Conservation (phyloP, 2,888 invertebrate species). For the Plagodis pulveraria region DNA sequence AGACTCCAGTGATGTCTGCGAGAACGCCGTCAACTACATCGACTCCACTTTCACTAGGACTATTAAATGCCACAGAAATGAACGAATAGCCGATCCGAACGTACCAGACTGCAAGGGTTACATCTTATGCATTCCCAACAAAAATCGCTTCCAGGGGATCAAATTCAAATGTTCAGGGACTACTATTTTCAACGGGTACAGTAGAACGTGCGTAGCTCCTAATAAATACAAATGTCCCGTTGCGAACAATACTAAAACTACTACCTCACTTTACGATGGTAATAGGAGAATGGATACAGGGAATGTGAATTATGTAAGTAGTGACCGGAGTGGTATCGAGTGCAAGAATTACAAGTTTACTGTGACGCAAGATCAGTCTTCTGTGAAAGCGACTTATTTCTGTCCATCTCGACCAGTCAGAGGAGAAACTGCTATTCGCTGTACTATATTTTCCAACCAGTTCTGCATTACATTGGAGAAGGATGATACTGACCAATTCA, state of each 20-base stretch:
- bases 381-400: conserved; percentile 67
- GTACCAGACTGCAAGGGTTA: conserved; percentile 78
- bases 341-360: conserved; percentile 77
- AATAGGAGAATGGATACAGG: conserved; percentile 48
- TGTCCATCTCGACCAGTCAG: conserved; percentile 66
- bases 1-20: conserved; percentile 74
- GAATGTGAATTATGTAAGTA: conserved; percentile 24
- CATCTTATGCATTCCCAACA: conserved; percentile 75
- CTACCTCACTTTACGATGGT: conserved; percentile 49
- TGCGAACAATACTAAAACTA: conserved; percentile 49
- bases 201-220: conserved; percentile 70
- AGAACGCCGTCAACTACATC: conserved; percentile 64
- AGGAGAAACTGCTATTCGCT: conserved; percentile 61
- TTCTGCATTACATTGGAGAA: conserved; percentile 73
- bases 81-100: conserved; percentile 72
- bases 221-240: conserved; percentile 70
- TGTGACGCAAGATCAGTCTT: conserved; percentile 63
- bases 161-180: conserved; percentile 76
- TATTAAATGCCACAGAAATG: conserved; percentile 66
- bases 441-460: conserved; percentile 76
- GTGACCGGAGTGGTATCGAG: conserved; percentile 51
- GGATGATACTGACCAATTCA: conserved; percentile 68
- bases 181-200: conserved; percentile 73
- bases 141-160: conserved; percentile 73
- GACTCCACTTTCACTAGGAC: conserved; percentile 63